Conservation (phyloP, 2,113 vertebrate genomes). For the Phodopus roborovskii region DNA sequence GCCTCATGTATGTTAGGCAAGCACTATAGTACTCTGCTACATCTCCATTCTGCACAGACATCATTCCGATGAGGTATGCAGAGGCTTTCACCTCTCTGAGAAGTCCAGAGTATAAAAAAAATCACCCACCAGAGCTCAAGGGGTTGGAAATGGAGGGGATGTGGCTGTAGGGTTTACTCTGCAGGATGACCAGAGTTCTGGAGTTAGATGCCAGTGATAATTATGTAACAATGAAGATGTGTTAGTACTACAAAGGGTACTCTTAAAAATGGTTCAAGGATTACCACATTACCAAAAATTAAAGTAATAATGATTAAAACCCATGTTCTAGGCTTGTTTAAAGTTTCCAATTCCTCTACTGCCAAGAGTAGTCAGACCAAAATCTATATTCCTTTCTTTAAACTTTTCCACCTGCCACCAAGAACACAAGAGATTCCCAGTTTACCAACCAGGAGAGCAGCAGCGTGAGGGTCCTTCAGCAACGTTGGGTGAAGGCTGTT, state of each 20-base stretch:
- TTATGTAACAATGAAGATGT: rapidly evolving
- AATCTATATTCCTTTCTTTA: background rate
- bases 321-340: background rate
- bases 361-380: background rate
- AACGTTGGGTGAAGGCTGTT: background rate
- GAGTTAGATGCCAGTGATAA: background rate
- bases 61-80: background rate
- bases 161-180: background rate
- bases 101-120: background rate
- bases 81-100: background rate
- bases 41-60: background rate
- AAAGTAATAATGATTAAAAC: background rate
- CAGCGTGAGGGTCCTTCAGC: rapidly evolving
- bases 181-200: background rate
- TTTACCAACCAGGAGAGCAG: rapidly evolving
- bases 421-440: background rate
- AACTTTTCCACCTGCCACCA: background rate
- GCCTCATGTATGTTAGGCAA: background rate
- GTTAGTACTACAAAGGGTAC: background rate
- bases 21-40: background rate
- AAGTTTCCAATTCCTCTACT: background rate
- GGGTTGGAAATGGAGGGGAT: rapidly evolving
- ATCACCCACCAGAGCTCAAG: background rate
- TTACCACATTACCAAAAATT: background rate
- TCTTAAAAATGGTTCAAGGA: background rate